Percentiles rank a stretch among this genome's conserved stretches.
phyloP scores from a whole-genome alignment of 2,797 vertebrate species.

The Myiothlypis chrysogaster region DNA sequence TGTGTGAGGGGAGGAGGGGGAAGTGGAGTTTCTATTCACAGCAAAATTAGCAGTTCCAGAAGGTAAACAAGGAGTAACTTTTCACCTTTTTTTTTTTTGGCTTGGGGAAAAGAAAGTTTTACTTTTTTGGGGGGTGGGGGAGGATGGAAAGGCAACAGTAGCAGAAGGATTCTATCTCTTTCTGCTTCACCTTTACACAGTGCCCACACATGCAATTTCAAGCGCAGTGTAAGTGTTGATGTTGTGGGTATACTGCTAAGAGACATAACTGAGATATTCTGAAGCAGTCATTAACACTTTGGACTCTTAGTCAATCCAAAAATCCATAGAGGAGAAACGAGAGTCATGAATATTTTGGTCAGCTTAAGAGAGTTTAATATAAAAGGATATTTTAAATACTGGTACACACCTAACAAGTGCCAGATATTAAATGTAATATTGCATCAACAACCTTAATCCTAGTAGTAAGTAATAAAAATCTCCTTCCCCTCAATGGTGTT shows the following conservation, averaged over 20 bases:
- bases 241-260: not conserved
- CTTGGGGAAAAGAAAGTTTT: not conserved
- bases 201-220: rapidly evolving
- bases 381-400: not conserved
- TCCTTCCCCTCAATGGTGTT: not conserved
- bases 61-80: not conserved
- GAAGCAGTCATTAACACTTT: not conserved
- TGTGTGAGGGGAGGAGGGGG: rapidly evolving
- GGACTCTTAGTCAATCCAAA: not conserved
- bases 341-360: not conserved
- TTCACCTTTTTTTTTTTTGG: not conserved
- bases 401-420: not conserved
- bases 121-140: rapidly evolving
- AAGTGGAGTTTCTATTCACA: not conserved
- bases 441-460: not conserved
- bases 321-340: not conserved
- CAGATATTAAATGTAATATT: not conserved
- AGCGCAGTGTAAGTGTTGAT: not conserved
- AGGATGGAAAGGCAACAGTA: not conserved
- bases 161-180: not conserved
- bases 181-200: not conserved
- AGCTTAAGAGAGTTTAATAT: rapidly evolving
- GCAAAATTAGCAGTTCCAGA: not conserved
- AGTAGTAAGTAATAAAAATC: not conserved
- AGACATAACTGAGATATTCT: not conserved